Conservation (phyloP, 2,113 vertebrate species). For the Malurus alboscapulatus region DNA sequence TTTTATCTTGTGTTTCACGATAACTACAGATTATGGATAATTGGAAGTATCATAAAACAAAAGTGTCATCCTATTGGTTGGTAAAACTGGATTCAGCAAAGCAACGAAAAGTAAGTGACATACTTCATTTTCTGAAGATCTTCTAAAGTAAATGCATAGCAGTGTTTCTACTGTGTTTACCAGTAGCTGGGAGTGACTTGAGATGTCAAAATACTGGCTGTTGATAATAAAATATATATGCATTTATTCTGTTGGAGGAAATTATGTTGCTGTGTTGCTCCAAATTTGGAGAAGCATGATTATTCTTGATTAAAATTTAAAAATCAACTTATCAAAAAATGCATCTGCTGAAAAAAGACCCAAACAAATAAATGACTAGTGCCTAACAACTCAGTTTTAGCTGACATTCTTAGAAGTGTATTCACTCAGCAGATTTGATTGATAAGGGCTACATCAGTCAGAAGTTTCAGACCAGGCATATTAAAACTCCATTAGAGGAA, state of each 20-base stretch:
- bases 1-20: slow-evolving; percentile 9
- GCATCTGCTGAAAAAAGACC: neutral
- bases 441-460: neutral
- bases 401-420: neutral
- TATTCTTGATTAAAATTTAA: neutral
- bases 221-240: neutral
- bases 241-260: neutral
- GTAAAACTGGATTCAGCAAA: slow-evolving; percentile 94
- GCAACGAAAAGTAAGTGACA: slow-evolving; percentile 88
- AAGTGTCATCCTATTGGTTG: slow-evolving; percentile 95
- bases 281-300: neutral
- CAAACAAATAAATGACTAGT: neutral
- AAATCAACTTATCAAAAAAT: neutral
- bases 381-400: neutral
- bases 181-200: neutral
- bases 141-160: neutral
- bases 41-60: slow-evolving; percentile 96
- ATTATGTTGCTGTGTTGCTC: neutral
- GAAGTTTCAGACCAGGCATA: neutral
- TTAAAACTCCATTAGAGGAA: neutral
- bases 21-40: slow-evolving; percentile 89
- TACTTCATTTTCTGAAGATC: neutral
- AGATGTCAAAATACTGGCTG: neutral
- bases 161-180: neutral
- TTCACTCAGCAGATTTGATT: neutral